phyloP scores from a whole-genome alignment of 2,888 invertebrate genomes.

The Ectemnius cavifrons region DNA sequence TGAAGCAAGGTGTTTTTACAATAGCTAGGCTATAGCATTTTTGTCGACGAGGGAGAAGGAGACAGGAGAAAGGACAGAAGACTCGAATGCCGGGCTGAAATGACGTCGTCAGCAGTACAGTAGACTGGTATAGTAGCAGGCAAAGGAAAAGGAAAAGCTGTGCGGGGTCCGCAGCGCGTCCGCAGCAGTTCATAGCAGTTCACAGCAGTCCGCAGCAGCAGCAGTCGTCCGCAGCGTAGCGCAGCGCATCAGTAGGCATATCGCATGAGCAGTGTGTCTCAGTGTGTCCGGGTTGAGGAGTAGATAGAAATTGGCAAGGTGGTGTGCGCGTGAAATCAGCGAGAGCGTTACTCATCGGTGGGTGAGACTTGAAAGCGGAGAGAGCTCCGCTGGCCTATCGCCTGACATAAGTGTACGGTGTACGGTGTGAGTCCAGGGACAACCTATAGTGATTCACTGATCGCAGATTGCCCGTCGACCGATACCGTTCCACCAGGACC shows the following conservation, averaged over 20 bases:
- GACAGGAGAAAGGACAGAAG: slow-evolving; percentile 9
- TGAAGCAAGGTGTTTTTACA: no score
- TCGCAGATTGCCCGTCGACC: slow-evolving; percentile 40
- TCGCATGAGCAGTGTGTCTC: no score
- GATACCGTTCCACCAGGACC: not conserved
- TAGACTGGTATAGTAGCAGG: not conserved
- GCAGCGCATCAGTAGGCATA: not conserved
- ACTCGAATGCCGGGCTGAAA: slow-evolving; percentile 45
- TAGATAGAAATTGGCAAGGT: not conserved
- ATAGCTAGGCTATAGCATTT: no score
- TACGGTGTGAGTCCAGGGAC: slow-evolving; percentile 4
- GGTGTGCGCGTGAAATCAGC: slow-evolving; percentile 46
- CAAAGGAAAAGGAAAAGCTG: not conserved
- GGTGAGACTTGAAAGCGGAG: not conserved
- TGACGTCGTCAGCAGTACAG: slow-evolving; percentile 40
- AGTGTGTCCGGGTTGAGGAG: no score
- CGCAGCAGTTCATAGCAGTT: no score
- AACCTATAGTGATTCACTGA: slow-evolving; percentile 39
- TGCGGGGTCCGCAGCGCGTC: no score
- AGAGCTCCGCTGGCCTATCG: not conserved
- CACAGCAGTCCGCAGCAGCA: slow-evolving; percentile 4
- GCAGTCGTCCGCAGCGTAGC: slow-evolving; percentile 4
- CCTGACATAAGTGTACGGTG: slow-evolving; percentile 2
- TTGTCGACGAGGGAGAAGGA: no score
- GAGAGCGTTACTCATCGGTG: slow-evolving; percentile 35